These are phyloP conservation scores for Edolisoma coerulescens DNA, from an alignment of 2,113 vertebrate genomes.

Conservation along the genomic window DNA sequence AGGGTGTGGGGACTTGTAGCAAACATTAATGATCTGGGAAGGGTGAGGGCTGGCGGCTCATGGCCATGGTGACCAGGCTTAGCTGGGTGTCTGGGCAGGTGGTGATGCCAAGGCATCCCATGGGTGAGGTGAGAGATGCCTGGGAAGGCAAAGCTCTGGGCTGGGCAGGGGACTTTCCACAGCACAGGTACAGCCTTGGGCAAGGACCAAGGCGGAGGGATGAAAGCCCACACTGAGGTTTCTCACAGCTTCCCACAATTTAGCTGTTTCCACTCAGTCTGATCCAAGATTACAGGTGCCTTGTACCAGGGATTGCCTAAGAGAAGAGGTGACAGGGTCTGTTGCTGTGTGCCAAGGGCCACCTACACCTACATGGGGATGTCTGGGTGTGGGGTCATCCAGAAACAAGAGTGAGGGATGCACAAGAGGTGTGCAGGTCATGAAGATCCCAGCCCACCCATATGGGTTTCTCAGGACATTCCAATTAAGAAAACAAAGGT, in stretches of 20 bases:
- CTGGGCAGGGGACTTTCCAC: not conserved
- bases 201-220: not conserved
- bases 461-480: not conserved
- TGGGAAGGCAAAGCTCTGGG: not conserved
- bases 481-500: not conserved
- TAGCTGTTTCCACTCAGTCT: not conserved
- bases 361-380: not conserved
- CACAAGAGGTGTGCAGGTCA: not conserved
- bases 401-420: not conserved
- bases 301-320: not conserved
- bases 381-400: not conserved
- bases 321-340: not conserved
- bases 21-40: not conserved
- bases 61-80: not conserved
- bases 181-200: not conserved
- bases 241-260: not conserved
- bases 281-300: not conserved
- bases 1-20: not conserved
- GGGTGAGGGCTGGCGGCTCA: accelerated
- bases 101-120: not conserved
- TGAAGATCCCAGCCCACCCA: not conserved
- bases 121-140: not conserved
- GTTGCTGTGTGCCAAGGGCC: not conserved
- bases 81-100: not conserved
- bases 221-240: not conserved